Evolutionary conservation across 2,797 vertebrate species (phyloP).

Genomic region (Anabas testudineus): DNA sequence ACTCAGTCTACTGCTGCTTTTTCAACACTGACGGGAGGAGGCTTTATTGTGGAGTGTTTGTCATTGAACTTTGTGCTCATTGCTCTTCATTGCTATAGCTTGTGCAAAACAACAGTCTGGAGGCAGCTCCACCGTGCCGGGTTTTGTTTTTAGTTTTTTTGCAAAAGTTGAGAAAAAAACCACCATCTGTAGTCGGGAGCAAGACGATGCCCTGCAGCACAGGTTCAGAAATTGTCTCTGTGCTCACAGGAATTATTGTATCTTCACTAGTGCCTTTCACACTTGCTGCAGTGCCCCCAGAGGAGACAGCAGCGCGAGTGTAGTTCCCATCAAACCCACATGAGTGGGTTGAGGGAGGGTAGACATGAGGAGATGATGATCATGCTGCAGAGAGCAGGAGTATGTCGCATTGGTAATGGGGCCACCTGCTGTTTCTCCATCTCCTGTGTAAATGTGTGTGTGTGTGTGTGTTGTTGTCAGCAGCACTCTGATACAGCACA

Average conservation of each 20-base stretch:
- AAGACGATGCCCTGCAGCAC: neutral
- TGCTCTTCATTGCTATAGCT: neutral
- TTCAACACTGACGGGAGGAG: neutral
- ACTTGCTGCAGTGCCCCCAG: neutral
- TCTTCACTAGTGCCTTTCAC: neutral
- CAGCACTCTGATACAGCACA: slow-evolving; percentile 6
- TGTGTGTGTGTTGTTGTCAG: slow-evolving; percentile 15
- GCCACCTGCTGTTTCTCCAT: slow-evolving; percentile 38
- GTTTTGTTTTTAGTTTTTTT: neutral
- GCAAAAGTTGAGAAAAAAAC: neutral
- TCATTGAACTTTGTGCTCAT: neutral
- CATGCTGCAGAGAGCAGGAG: slow-evolving; percentile 26
- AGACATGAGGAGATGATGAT: slow-evolving; percentile 9
- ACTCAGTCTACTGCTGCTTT: neutral
- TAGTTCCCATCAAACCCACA: slow-evolving; percentile 18
- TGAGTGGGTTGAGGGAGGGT: neutral
- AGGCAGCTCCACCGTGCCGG: neutral
- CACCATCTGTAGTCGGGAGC: neutral
- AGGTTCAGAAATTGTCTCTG: neutral
- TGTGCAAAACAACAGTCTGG: neutral
- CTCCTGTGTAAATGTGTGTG: slow-evolving; percentile 19
- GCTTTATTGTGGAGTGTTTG: neutral
- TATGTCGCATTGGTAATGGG: slow-evolving; percentile 34
- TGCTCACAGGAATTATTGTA: neutral
- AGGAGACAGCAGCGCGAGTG: neutral